Evolutionary conservation across 2,113 vertebrate genomes (phyloP).

Genomic region (Gadus macrocephalus): DNA sequence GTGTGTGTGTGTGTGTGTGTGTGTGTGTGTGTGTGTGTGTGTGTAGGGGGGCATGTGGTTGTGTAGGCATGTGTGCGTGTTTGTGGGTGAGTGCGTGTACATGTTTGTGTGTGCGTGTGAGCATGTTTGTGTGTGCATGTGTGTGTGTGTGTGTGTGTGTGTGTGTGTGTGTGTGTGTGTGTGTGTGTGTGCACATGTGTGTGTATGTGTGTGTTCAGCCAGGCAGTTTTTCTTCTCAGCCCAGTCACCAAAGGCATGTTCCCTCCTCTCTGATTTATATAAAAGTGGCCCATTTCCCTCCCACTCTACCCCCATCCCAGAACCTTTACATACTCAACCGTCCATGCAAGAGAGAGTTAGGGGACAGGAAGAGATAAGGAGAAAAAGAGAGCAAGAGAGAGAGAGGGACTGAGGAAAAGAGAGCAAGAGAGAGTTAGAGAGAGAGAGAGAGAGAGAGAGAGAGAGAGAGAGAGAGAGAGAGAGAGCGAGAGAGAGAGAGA

Average conservation of each 20-base stretch:
- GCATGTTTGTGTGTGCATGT: neutral
- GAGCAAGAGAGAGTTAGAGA: neutral
- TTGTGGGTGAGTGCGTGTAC: neutral
- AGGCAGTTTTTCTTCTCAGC: slow-evolving; percentile 7
- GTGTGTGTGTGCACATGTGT: neutral
- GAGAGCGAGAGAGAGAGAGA: neutral
- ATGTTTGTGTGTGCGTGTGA: neutral
- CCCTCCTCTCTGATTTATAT: slow-evolving; percentile 40
- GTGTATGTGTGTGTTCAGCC: slow-evolving; percentile 13
- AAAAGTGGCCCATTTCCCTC: slow-evolving; percentile 15
- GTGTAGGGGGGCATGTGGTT: neutral
- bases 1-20: no score
- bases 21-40: neutral
- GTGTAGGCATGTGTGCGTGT: slow-evolving; percentile 3
- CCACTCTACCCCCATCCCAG: slow-evolving; percentile 19
- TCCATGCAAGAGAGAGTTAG: neutral
- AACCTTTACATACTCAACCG: slow-evolving; percentile 10
- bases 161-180: slow-evolving; percentile 2
- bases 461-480: neutral
- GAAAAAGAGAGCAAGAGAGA: slow-evolving; percentile 8
- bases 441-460: neutral
- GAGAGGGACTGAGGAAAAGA: neutral
- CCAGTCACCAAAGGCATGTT: slow-evolving; percentile 26
- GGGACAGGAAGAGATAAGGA: neutral
- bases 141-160: neutral